Base-by-base conservation (phyloP, 2,113 vertebrate genomes). In the Colossoma macropomum region DNA sequence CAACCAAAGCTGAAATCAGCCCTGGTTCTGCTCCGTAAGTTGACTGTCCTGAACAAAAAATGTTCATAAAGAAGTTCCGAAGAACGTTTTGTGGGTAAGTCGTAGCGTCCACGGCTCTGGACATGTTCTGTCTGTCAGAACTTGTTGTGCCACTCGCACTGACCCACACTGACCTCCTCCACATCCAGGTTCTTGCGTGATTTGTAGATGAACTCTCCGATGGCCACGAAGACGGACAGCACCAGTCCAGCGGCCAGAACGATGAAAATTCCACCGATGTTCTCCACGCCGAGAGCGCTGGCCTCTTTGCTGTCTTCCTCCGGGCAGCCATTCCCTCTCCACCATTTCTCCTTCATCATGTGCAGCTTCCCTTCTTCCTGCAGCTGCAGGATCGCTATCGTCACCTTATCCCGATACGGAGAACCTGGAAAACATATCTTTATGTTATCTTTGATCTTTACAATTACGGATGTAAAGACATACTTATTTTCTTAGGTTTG, bases 271-370 rank as follows among this genome's bases (percentile, higher is more conserved):
- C 98, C 98, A 0, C 98, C 97, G n/a, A 99, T 98, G 89, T 98
- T 98, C 91, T 99, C 97, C 85, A 99, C 97, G 0, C 97, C 98
- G 0, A 99, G 91, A 65, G 98, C 97, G 5, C 97, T 98, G 89
- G 98, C 97, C 87, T 98, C 98, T 83, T 97, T 98, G 92, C 94
- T 97, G 88, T 98, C 98, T 88, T 98, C 98, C 89, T 99, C 97
- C 0, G 98, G 97, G 83, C 98, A 99, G 66, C 97, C 97, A 0
- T 97, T 98, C 0, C 98, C 97, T 50, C 97, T 81, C 98, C 98
- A 99, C 98, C 98, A 99, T 85, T 98, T 99, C 90, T 99, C 98
- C 91, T 99, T 99, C 97, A 99, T 98, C 97, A 99, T 97, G 89
- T 98, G 98, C 62, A 99, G 92, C 86, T 98, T 99, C 5, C 97